Conservation (phyloP, 2,888 invertebrate genomes). For the Endomychus coccineus region DNA sequence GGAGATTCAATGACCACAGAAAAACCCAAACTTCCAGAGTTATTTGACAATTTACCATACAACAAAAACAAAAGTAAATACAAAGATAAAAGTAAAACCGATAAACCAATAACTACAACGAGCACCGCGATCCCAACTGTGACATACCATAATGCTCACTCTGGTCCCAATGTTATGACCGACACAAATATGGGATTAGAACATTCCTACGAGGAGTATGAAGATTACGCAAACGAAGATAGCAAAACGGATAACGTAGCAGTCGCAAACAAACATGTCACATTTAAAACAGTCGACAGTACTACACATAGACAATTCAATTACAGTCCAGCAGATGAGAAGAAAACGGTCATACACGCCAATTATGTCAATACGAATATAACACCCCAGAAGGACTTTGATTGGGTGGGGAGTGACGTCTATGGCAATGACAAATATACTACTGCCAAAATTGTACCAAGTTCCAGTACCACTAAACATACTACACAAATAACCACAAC, state of each 20-base stretch:
- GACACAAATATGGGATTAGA: slow-evolving; percentile 32
- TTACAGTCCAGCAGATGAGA: slow-evolving; percentile 20
- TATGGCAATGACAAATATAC: no score
- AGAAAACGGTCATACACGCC: slow-evolving; percentile 18
- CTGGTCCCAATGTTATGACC: slow-evolving; percentile 28
- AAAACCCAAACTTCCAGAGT: slow-evolving; percentile 21
- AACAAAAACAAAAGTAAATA: slow-evolving; percentile 23
- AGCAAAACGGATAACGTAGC: slow-evolving; percentile 35
- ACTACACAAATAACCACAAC: slow-evolving; percentile 22
- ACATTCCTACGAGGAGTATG: slow-evolving; percentile 35
- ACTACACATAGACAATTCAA: no score
- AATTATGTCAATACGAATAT: slow-evolving; percentile 17
- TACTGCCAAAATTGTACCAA: no score
- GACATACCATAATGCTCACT: no score
- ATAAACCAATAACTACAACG: slow-evolving; percentile 21
- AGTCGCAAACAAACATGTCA: slow-evolving; percentile 29
- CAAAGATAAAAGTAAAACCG: slow-evolving; percentile 1
- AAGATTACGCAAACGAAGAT: slow-evolving; percentile 30
- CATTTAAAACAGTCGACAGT: no score
- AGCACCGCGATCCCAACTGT: slow-evolving; percentile 9
- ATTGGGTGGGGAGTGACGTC: no score
- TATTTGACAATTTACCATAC: slow-evolving; percentile 27
- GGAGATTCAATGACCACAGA: slow-evolving; percentile 36
- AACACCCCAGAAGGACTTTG: no score
- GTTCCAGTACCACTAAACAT: no score